Conservation (phyloP, 1,140 invertebrate genomes). For the Ceratoteleas bidentatus region DNA sequence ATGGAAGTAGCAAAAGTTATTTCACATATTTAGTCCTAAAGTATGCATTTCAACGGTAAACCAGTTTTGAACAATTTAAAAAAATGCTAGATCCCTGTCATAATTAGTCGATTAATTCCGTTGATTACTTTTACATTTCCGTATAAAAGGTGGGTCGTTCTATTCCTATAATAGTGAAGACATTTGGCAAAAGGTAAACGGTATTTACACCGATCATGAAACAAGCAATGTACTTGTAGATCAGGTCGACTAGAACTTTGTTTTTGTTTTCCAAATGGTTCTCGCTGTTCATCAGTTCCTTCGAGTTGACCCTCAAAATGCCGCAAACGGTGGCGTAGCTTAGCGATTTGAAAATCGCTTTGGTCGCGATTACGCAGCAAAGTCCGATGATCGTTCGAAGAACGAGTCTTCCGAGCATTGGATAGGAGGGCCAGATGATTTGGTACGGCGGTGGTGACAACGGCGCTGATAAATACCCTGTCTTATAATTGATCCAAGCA, state of each 20-base stretch:
- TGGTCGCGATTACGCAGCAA: conserved; percentile 85
- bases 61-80: not conserved
- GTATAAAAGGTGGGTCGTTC: conserved; percentile 92
- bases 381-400: conserved; percentile 89
- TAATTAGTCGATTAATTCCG: no score
- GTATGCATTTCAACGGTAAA: no score
- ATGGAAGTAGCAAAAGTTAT: no score
- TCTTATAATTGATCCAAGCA: conserved; percentile 92
- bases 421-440: conserved; percentile 89
- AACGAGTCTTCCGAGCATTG: conserved; percentile 83
- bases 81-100: no score
- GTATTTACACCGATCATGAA: conserved; percentile 89
- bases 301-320: conserved; percentile 85
- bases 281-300: conserved; percentile 84
- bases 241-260: conserved; percentile 89
- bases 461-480: conserved; percentile 85
- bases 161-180: conserved; percentile 89
- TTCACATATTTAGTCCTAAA: no score
- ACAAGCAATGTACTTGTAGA: conserved; percentile 91
- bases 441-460: conserved; percentile 84
- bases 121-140: conserved; percentile 84
- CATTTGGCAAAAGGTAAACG: conserved; percentile 88
- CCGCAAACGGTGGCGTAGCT: conserved; percentile 87
- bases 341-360: conserved; percentile 86
- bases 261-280: conserved; percentile 85